A percentile compares a stretch with the other conserved stretches of the same genome.
phyloP scores from a whole-genome alignment of 1,140 invertebrate species.

The Drosophila pseudoananassae region DNA sequence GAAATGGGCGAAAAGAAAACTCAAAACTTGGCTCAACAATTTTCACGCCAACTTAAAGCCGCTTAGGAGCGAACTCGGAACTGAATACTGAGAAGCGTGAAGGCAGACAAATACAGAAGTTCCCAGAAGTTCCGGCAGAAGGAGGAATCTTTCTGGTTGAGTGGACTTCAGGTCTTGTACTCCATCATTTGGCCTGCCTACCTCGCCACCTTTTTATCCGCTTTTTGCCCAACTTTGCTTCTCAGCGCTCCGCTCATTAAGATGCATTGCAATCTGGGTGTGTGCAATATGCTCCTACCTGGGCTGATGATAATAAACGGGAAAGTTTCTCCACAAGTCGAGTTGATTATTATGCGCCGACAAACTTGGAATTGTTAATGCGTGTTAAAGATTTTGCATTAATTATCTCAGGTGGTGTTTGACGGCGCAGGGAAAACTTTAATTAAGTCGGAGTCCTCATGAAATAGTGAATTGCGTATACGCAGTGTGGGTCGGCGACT shows the following conservation, averaged over 20 bases:
- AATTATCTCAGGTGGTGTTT: conserved; percentile 55
- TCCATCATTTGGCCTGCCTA: conserved; percentile 27
- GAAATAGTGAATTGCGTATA: conserved; percentile 61
- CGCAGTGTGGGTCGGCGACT: conserved; percentile 19
- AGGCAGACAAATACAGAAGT: conserved; percentile 34
- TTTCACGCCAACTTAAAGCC: conserved; percentile 78
- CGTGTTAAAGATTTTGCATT: conserved; percentile 81
- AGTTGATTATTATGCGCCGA: conserved; percentile 74
- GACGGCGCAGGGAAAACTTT: conserved; percentile 49
- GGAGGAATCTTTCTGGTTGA: conserved; percentile 46
- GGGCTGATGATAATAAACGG: conserved; percentile 60
- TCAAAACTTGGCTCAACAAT: conserved; percentile 65
- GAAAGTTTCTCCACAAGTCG: conserved; percentile 69
- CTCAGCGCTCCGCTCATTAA: conserved; percentile 53
- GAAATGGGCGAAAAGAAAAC: conserved; percentile 33
- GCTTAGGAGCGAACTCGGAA: conserved; percentile 47
- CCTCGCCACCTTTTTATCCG: neutral
- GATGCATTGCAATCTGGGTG: conserved; percentile 54
- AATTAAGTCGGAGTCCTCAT: conserved; percentile 69
- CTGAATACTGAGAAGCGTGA: neutral
- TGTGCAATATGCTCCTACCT: conserved; percentile 63
- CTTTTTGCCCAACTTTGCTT: conserved; percentile 27
- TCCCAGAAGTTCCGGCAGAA: conserved; percentile 5
- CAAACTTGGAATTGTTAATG: conserved; percentile 79
- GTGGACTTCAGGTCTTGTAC: conserved; percentile 39